phyloP scores from a whole-genome alignment of 2,888 invertebrate genomes.

The Nycteola revayana region DNA sequence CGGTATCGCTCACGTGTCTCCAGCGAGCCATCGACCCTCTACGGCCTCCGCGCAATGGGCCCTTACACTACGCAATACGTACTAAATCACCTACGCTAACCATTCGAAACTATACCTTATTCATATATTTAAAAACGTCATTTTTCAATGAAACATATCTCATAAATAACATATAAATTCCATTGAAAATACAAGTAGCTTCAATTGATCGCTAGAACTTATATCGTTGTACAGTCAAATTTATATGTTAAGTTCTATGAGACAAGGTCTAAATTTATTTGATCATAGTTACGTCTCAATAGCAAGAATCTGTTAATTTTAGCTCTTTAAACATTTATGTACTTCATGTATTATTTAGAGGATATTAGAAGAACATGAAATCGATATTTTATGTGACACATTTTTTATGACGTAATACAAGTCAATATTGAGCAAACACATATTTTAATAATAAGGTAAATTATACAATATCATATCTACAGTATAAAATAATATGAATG shows the following conservation, averaged over 20 bases:
- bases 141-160: conserved; percentile 1
- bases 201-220: conserved; percentile 51
- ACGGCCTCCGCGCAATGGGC: conserved; percentile 74
- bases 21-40: conserved; percentile 76
- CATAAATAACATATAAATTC: conserved; percentile 17
- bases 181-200: conserved; percentile 33
- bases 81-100: conserved; percentile 3
- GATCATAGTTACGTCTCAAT: conserved; percentile 10
- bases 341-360: conserved; percentile 32
- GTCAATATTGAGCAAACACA: no score
- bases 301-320: conserved; percentile 30
- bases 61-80: conserved; percentile 7
- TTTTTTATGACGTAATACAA: conserved; percentile 20
- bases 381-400: conserved; percentile 26
- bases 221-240: conserved; percentile 35
- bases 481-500: no score
- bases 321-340: conserved; percentile 34
- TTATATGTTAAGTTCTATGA: conserved; percentile 31
- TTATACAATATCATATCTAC: no score
- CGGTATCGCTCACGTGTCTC: conserved; percentile 78
- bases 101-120: conserved; percentile 11
- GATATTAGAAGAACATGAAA: conserved; percentile 27
- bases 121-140: neutral
- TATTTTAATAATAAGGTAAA: conserved; percentile 6
- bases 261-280: conserved; percentile 34